phyloP scores from a whole-genome alignment of 2,113 vertebrate genomes.

The Oreochromis niloticus region DNA sequence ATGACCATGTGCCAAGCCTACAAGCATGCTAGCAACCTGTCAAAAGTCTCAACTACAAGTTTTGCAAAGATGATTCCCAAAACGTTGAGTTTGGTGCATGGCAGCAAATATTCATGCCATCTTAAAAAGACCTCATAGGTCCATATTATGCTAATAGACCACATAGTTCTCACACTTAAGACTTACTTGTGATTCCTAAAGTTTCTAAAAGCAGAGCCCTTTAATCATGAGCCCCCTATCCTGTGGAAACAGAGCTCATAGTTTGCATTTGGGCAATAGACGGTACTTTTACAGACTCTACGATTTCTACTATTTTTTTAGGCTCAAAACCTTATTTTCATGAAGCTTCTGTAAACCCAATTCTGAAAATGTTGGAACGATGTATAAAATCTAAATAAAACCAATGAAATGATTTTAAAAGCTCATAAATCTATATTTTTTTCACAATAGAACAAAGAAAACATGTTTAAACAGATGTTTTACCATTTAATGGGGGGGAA shows the following conservation, averaged over 20 bases:
- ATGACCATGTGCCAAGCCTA: background rate
- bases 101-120: background rate
- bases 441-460: background rate
- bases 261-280: background rate
- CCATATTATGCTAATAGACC: background rate
- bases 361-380: background rate
- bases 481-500: fast-evolving
- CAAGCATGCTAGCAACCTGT: background rate
- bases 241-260: background rate
- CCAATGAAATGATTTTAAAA: background rate
- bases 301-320: background rate
- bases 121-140: background rate
- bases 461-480: background rate
- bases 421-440: background rate
- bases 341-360: background rate
- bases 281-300: background rate
- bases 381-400: background rate
- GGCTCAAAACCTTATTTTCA: background rate
- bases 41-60: background rate
- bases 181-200: background rate
- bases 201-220: background rate
- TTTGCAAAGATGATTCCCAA: background rate
- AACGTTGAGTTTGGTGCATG: background rate
- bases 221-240: background rate
- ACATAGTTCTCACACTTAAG: background rate